phyloP scores from a whole-genome alignment of 2,113 vertebrate genomes.

The Rhagologus leucostigma region DNA sequence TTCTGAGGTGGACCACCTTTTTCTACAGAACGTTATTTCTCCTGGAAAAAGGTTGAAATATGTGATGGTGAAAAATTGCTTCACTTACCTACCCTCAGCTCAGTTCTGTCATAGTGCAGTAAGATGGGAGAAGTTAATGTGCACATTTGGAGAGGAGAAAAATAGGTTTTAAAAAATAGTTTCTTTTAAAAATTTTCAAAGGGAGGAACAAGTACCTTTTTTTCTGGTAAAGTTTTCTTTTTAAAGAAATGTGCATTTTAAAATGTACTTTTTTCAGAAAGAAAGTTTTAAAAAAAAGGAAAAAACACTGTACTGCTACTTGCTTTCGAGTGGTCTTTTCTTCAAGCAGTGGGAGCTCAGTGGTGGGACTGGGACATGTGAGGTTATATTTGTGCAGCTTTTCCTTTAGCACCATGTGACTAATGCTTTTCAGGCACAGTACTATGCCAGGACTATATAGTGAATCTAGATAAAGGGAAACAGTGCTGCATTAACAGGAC shows the following conservation, averaged over 20 bases:
- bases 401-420: not conserved
- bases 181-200: not conserved
- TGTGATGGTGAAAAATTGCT: not conserved
- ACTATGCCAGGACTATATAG: not conserved
- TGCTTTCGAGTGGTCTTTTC: not conserved
- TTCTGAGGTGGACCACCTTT: not conserved
- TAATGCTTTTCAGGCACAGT: not conserved
- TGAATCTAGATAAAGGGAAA: not conserved
- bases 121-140: not conserved
- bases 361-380: not conserved
- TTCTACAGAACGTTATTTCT: not conserved
- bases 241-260: not conserved
- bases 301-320: not conserved
- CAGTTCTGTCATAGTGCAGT: not conserved
- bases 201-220: not conserved
- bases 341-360: not conserved
- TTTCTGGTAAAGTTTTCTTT: not conserved
- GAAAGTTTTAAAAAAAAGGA: not conserved
- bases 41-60: not conserved
- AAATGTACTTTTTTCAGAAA: not conserved
- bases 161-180: not conserved
- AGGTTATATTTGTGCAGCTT: not conserved
- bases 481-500: not conserved
- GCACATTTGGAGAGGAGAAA: not conserved
- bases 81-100: not conserved